A percentile compares a stretch with the other conserved stretches of the same genome.
Evolutionary conservation across 2,797 vertebrate species (phyloP).

Genomic region (Sebastolobus altivelis): DNA sequence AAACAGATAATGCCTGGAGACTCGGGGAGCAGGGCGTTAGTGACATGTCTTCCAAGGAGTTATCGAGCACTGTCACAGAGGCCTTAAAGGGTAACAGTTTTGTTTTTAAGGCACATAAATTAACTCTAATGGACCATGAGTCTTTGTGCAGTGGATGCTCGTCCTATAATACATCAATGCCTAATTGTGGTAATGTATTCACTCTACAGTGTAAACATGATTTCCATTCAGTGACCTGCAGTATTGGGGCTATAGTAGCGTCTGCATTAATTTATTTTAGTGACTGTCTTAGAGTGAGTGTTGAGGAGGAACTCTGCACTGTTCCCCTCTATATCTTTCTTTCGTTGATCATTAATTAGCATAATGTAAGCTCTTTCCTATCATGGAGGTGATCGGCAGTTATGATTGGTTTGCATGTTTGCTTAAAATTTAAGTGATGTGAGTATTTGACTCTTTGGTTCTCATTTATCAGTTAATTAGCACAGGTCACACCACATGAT

Average conservation of each 20-base stretch:
- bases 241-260: neutral
- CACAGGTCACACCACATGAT: neutral
- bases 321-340: neutral
- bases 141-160: constrained; percentile 21
- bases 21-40: neutral
- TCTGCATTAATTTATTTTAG: neutral
- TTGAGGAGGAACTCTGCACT: neutral
- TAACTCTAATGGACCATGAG: constrained; percentile 41
- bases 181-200: constrained; percentile 66
- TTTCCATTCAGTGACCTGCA: constrained; percentile 67
- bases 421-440: neutral
- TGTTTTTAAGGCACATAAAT: constrained; percentile 30
- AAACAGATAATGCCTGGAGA: constrained; percentile 35
- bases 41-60: constrained; percentile 26
- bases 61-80: constrained; percentile 30
- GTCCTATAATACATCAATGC: constrained; percentile 60
- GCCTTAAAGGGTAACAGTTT: constrained; percentile 17
- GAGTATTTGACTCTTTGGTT: neutral
- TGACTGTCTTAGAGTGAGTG: too few species aligned
- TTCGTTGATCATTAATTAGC: neutral
- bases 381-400: neutral
- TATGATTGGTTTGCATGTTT: constrained; percentile 4
- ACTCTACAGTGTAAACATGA: constrained; percentile 53
- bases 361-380: neutral
- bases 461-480: neutral